A percentile compares a stretch with the other conserved stretches of the same genome.
Conservation (phyloP, 2,888 invertebrate species). For the Diachrysia chrysitis region DNA sequence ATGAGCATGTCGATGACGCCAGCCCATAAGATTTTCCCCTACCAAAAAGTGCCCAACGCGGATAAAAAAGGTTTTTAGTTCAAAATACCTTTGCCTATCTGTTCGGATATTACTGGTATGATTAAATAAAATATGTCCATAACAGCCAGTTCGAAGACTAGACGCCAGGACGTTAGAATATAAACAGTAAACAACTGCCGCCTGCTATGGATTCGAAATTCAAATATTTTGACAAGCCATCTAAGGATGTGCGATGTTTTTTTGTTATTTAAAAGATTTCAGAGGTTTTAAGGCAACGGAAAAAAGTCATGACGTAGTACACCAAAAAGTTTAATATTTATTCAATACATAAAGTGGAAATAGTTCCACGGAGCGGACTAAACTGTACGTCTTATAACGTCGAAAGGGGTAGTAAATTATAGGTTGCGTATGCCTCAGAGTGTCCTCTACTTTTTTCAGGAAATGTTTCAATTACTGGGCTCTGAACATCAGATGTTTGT, state of each 20-base stretch:
- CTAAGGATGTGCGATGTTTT: background rate
- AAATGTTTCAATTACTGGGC: background rate
- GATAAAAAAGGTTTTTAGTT: too few species aligned
- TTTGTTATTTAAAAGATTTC: background rate
- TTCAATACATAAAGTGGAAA: background rate
- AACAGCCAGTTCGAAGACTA: background rate
- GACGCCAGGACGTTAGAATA: background rate
- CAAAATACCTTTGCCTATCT: too few species aligned
- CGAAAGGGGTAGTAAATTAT: background rate
- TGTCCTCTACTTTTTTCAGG: background rate
- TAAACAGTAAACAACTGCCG: background rate
- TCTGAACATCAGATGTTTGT: too few species aligned
- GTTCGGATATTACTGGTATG: background rate
- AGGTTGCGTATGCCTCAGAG: background rate
- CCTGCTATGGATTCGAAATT: constrained; percentile 5
- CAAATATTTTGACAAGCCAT: constrained; percentile 5
- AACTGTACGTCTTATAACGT: background rate
- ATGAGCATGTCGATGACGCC: too few species aligned
- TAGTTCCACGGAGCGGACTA: background rate
- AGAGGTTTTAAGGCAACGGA: background rate
- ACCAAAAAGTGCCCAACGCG: too few species aligned
- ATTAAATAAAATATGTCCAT: background rate
- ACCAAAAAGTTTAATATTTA: background rate
- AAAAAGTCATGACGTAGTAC: constrained; percentile 1
- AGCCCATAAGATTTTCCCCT: too few species aligned